Base-by-base conservation (phyloP, 2,888 invertebrate species). In the Leptinotarsa haldemani region DNA sequence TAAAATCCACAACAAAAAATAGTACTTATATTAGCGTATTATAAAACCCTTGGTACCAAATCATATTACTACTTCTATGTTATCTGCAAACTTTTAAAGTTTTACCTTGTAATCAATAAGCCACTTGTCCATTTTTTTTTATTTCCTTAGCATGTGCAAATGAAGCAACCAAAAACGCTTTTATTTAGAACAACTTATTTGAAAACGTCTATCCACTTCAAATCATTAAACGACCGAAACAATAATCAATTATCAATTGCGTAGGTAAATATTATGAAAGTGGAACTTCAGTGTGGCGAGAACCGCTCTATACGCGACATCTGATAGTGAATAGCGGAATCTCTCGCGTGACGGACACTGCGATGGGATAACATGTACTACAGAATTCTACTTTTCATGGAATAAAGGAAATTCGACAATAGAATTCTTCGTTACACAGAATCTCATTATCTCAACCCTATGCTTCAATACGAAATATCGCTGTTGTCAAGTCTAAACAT, bases 51-150 rank as follows among this genome's bases (percentile, higher is more conserved):
- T 56, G 56, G 52, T n/a, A 52, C n/a, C 52, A 18, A 56, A 56
- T 22, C 20, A 56, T 56, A 15, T 56, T 56, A 56, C 56, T 56
- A 56, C 22, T 56, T 56, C 56, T 56, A 20, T 56, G 56, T 20
- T 53, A 16, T 53, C 20, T 18, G 53, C 53, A 18, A 53, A 53
- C 53, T 18, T 53, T 53, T 18, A 56, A 56, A 25, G 56, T 20
- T 56, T 56, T 56, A 25, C 56, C 56, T 56, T 22, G 25, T 20
- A 56, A 22, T 25, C 56, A 56, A 56, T 16, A 56, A 56, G 56
- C 56, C 56, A 56, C 22, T 56, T 56, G 56, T 56, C 56, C 56
- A 56, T 56, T 56, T 56, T 56, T 56, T 56, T 56, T 56, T 13
- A 22, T 56, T 56, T 56, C 52, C n/a, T 56, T 9, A 56, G 56